These are phyloP conservation scores for Stegodyphus mimosarum DNA, from an alignment of 1,140 invertebrate genomes.

Conservation along the genomic window DNA sequence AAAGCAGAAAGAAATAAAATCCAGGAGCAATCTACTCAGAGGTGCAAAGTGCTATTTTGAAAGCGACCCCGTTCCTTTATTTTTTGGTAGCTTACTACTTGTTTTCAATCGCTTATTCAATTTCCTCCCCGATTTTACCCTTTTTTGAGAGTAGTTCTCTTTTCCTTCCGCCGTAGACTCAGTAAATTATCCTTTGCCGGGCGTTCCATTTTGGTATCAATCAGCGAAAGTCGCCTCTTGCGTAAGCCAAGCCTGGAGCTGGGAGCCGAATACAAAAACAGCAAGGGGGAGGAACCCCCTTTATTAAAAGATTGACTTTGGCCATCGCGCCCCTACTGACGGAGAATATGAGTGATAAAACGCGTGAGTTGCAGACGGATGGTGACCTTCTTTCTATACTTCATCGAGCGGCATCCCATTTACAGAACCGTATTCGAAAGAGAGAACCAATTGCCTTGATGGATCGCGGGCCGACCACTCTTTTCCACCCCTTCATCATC, in stretches of 20 bases:
- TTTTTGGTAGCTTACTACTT: conserved; percentile 30
- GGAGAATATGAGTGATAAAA: conserved; percentile 60
- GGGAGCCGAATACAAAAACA: conserved; percentile 43
- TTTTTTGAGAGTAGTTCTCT: conserved; percentile 18
- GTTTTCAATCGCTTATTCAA: conserved; percentile 55
- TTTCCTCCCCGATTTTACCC: conserved; percentile 25
- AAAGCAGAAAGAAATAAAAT: neutral
- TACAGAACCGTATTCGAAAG: conserved; percentile 14
- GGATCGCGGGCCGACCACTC: conserved; percentile 37
- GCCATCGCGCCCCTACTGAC: conserved; percentile 25
- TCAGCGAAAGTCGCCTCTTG: conserved; percentile 40
- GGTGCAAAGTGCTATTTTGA: conserved; percentile 14
- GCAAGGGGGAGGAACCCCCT: conserved; percentile 8
- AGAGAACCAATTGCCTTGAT: conserved; percentile 58
- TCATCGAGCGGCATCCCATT: conserved; percentile 30
- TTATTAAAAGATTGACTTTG: conserved; percentile 61
- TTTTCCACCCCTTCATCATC: conserved; percentile 38
- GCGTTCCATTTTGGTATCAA: conserved; percentile 55
- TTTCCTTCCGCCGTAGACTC: conserved; percentile 17
- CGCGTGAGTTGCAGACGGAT: conserved; percentile 54
- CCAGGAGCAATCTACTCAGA: neutral
- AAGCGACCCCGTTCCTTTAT: conserved; percentile 21
- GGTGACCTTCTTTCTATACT: conserved; percentile 29
- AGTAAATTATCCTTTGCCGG: conserved; percentile 34
- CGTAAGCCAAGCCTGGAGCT: neutral